Conservation (phyloP, 2,113 vertebrate genomes). For the Seriola aureovittata region DNA sequence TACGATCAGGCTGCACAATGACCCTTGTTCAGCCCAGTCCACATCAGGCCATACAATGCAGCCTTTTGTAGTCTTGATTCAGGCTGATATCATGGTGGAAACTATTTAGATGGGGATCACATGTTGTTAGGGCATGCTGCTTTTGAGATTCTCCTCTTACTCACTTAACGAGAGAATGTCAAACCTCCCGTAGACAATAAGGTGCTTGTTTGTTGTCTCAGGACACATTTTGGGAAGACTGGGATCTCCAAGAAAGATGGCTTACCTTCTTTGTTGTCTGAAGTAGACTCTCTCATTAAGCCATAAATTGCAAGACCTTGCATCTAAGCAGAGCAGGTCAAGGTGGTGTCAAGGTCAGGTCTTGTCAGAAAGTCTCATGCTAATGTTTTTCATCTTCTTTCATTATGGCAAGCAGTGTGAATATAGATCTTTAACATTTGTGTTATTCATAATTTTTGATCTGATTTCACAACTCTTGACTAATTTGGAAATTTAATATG, state of each 20-base stretch:
- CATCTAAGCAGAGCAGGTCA: constrained; percentile 10
- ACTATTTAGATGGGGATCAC: constrained; percentile 85
- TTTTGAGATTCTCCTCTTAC: constrained; percentile 80
- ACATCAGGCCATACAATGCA: constrained; percentile 77
- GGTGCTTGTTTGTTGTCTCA: constrained; percentile 71
- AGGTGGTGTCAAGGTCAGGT: constrained; percentile 25
- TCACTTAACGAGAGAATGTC: constrained; percentile 79
- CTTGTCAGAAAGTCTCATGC: constrained; percentile 17
- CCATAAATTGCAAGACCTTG: constrained; percentile 24
- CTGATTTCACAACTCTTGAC: background rate
- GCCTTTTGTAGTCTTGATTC: constrained; percentile 80
- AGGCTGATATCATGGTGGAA: constrained; percentile 87
- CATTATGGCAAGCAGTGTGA: constrained; percentile 10
- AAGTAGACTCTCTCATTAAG: constrained; percentile 40
- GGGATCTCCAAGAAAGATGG: constrained; percentile 32
- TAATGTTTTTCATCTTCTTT: constrained; percentile 28
- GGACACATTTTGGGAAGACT: constrained; percentile 57
- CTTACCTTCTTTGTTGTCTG: constrained; percentile 46
- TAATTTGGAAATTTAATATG: constrained; percentile 2
- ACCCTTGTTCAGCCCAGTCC: constrained; percentile 71
- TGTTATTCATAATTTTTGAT: background rate
- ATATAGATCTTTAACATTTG: constrained; percentile 9
- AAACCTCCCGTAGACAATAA: constrained; percentile 78
- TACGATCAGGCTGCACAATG: constrained; percentile 69
- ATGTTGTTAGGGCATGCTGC: constrained; percentile 79